Evolutionary conservation across 1,140 invertebrate species (phyloP).

Genomic region (Euura saliciscinereae): DNA sequence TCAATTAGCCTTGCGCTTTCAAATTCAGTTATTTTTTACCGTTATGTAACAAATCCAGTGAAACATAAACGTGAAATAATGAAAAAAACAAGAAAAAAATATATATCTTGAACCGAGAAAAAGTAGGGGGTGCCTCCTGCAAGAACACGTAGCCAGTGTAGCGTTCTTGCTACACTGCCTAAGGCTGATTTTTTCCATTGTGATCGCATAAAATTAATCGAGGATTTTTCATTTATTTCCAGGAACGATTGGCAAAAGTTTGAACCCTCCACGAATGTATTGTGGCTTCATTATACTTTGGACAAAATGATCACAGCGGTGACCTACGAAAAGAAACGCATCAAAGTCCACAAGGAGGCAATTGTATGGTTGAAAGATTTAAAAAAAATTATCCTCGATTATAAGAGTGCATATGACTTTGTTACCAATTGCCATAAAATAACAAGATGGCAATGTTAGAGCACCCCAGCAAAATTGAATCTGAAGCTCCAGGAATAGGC

Average conservation of each 20-base stretch:
- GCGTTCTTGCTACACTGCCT: too few relatives aligned
- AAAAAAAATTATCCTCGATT: conserved; percentile 48
- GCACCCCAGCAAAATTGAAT: too few relatives aligned
- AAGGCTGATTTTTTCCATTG: too few relatives aligned
- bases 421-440: conserved; percentile 41
- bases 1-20: too few relatives aligned
- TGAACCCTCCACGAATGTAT: conserved; percentile 82
- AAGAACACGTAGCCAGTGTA: too few relatives aligned
- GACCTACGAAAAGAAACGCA: conserved; percentile 59
- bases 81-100: too few relatives aligned
- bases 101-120: too few relatives aligned
- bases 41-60: too few relatives aligned
- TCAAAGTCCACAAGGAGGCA: conserved; percentile 51
- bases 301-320: conserved; percentile 75
- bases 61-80: too few relatives aligned
- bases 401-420: conserved; percentile 56
- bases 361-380: conserved; percentile 50
- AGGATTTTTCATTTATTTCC: conserved; percentile 20
- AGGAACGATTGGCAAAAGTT: conserved; percentile 86
- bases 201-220: conserved; percentile 24
- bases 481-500: too few relatives aligned
- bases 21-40: too few relatives aligned
- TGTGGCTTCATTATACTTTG: conserved; percentile 88
- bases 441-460: neutral
- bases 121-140: too few relatives aligned